These are phyloP conservation scores for Ryuthela nishihirai DNA, from an alignment of 2,888 invertebrate genomes.

Conservation along the genomic window DNA sequence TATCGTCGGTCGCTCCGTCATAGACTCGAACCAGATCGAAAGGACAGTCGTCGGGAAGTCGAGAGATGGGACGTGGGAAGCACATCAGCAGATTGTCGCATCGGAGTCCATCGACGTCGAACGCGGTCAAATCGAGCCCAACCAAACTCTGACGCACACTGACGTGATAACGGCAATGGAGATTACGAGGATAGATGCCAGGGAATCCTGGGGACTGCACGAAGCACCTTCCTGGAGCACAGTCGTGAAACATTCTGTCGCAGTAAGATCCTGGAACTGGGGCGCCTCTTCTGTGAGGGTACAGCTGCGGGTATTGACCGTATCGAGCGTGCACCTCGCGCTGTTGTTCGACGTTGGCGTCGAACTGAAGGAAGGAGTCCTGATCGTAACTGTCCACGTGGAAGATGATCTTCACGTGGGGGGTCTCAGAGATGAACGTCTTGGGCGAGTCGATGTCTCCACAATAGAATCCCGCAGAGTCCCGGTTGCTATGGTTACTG, in stretches of 20 bases:
- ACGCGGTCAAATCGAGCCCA: conserved; percentile 50
- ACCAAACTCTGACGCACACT: conserved; percentile 53
- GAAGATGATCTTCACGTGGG: conserved; percentile 85
- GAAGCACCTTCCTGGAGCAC: conserved; percentile 85
- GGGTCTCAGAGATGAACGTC: conserved; percentile 91
- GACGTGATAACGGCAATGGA: conserved; percentile 85
- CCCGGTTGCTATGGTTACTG: conserved; percentile 37
- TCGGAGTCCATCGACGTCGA: conserved; percentile 87
- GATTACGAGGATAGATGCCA: conserved; percentile 82
- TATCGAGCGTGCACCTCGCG: conserved; percentile 72
- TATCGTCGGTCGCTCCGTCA: conserved; percentile 82
- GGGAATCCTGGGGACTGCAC: conserved; percentile 92
- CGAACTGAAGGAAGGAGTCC: conserved; percentile 82
- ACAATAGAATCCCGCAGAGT: conserved; percentile 75
- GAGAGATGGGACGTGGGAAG: conserved; percentile 85
- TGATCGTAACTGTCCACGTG: conserved; percentile 91
- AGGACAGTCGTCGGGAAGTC: conserved; percentile 70
- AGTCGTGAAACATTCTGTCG: conserved; percentile 80
- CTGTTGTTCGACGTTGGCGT: conserved; percentile 83
- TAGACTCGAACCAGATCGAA: conserved; percentile 85
- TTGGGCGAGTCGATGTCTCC: conserved; percentile 91
- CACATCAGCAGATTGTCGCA: conserved; percentile 94
- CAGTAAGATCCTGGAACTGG: conserved; percentile 85
- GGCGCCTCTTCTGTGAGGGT: conserved; percentile 84
- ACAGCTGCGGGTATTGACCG: conserved; percentile 89